Evolutionary conservation across 2,797 vertebrate species (phyloP).

Genomic region (Sebastes baramenuke): DNA sequence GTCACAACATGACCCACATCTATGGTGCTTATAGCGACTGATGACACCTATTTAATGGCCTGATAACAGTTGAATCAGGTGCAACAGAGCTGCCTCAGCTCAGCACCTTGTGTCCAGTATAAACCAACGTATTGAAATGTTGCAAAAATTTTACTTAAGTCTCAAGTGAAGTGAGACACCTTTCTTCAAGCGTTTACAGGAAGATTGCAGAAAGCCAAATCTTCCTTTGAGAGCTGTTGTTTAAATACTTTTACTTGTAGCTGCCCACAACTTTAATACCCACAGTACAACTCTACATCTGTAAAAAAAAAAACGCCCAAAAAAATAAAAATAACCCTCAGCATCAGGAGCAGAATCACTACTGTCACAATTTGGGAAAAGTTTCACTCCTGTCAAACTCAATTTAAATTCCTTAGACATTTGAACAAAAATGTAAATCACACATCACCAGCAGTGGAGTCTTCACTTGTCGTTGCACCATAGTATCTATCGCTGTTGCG

Average conservation of each 20-base stretch:
- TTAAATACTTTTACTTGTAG: not conserved
- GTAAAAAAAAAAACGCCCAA: not conserved
- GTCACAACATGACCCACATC: no score
- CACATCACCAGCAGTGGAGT: constrained; percentile 35
- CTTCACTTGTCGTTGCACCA: constrained; percentile 19
- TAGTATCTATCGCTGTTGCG: constrained; percentile 40
- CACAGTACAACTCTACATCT: not conserved
- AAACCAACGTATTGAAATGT: not conserved
- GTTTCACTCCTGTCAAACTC: not conserved
- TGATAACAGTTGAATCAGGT: no score
- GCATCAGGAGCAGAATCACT: no score
- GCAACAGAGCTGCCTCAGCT: not conserved
- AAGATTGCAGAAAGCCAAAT: not conserved
- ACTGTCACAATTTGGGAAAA: not conserved
- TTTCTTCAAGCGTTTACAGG: not conserved
- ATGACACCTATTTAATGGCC: no score
- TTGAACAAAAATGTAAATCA: constrained; percentile 20
- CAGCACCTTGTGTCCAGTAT: not conserved
- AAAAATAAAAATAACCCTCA: not conserved
- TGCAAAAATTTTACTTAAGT: not conserved
- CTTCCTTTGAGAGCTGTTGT: not conserved
- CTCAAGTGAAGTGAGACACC: not conserved
- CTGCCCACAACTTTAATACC: not conserved
- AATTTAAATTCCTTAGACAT: not conserved
- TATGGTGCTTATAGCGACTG: no score